These are phyloP conservation scores for Otus sunia DNA, from an alignment of 2,113 vertebrate species.

Conservation along the genomic window DNA sequence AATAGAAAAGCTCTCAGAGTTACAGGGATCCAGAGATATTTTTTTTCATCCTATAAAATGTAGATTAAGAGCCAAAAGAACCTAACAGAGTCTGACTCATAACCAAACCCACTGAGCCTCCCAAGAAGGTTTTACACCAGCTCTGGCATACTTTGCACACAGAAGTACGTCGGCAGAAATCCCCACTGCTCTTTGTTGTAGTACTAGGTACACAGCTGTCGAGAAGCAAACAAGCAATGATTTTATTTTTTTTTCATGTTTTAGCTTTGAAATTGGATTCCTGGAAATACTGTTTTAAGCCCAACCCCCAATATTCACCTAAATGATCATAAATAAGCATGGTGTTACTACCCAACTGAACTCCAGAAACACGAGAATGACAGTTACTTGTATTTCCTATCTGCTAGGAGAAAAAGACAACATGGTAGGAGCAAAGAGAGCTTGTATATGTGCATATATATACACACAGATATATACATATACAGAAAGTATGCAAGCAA, in stretches of 20 bases:
- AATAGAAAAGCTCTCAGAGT: slow-evolving; percentile 8
- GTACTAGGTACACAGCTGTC: background rate
- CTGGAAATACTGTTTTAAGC: background rate
- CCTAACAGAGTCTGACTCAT: background rate
- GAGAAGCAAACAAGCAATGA: background rate
- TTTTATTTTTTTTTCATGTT: background rate
- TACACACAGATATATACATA: background rate
- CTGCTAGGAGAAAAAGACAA: no score
- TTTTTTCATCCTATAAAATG: background rate
- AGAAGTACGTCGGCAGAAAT: background rate
- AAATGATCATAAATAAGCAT: background rate
- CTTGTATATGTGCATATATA: background rate
- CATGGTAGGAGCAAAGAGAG: background rate
- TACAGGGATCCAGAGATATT: background rate
- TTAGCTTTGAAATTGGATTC: background rate
- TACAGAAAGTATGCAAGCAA: background rate
- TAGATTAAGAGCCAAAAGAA: background rate
- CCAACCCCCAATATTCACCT: background rate
- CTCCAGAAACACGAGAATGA: background rate
- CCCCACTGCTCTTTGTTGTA: background rate
- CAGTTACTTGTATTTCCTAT: background rate
- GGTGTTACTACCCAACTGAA: background rate
- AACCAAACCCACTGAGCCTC: background rate
- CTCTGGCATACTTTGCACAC: rapidly evolving
- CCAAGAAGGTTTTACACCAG: background rate